phyloP scores from a whole-genome alignment of 1,140 invertebrate species.

The Magallana gigas region DNA sequence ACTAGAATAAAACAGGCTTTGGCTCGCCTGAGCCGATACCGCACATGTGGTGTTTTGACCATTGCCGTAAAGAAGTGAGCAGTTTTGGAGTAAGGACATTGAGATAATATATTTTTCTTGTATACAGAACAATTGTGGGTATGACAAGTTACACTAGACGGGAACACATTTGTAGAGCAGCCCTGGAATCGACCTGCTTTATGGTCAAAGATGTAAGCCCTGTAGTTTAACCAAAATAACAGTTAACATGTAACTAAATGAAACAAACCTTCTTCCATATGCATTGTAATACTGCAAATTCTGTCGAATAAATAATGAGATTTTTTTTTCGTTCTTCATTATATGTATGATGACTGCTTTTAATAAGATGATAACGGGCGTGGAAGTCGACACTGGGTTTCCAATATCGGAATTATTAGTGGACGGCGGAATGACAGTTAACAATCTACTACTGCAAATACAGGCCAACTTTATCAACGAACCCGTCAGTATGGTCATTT shows the following conservation, averaged over 20 bases:
- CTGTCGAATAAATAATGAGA: too few relatives aligned
- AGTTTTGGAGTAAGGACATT: too few relatives aligned
- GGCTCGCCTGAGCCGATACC: too few relatives aligned
- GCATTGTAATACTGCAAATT: too few relatives aligned
- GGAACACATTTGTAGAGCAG: slow-evolving; percentile 51
- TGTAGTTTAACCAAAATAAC: background rate
- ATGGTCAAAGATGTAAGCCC: slow-evolving; percentile 33
- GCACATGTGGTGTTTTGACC: too few relatives aligned
- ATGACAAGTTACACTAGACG: slow-evolving; percentile 34
- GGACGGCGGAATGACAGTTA: slow-evolving; percentile 47
- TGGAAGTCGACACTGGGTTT: slow-evolving; percentile 30
- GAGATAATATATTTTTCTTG: background rate
- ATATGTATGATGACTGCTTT: background rate
- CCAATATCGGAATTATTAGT: slow-evolving; percentile 12
- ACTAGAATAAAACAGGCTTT: background rate
- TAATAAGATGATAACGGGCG: slow-evolving; percentile 17
- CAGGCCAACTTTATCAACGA: slow-evolving; percentile 43
- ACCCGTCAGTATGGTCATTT: slow-evolving; percentile 6
- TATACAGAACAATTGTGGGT: slow-evolving; percentile 41
- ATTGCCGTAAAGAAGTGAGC: too few relatives aligned
- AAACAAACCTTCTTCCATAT: background rate
- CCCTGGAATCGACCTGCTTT: slow-evolving; percentile 43
- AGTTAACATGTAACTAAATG: background rate
- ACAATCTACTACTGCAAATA: slow-evolving; percentile 46
- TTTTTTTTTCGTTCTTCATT: background rate